These are phyloP conservation scores for Coendou prehensilis DNA, from an alignment of 2,797 vertebrate species.

Conservation along the genomic window DNA sequence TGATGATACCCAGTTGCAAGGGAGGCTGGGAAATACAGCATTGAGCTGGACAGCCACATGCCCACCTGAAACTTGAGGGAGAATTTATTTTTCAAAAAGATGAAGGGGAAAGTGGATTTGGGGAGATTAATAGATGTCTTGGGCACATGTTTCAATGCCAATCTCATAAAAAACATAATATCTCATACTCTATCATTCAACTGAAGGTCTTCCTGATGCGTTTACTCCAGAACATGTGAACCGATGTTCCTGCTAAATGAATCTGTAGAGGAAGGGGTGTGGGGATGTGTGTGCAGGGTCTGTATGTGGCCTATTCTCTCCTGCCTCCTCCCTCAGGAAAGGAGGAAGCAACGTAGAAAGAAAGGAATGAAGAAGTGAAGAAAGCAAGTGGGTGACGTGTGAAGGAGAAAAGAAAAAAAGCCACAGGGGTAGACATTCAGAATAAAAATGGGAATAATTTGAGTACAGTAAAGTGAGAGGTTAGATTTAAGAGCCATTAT, in stretches of 20 bases:
- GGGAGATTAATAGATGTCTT: not conserved
- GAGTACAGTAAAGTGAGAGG: not conserved
- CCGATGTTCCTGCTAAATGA: not conserved
- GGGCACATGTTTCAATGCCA: not conserved
- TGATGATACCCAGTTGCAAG: not conserved
- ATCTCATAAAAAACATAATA: not conserved
- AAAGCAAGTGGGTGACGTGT: not conserved
- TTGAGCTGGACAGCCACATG: not conserved
- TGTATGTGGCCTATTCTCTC: not conserved
- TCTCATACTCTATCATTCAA: not conserved
- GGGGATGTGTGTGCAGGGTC: no score
- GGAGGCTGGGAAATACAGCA: not conserved
- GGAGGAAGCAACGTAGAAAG: not conserved
- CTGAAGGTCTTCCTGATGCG: not conserved
- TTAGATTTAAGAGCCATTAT: not conserved
- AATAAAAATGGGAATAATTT: slow-evolving; percentile 25
- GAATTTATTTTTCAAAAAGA: not conserved
- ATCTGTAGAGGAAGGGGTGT: not conserved
- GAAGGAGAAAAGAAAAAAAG: not conserved
- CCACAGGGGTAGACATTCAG: not conserved
- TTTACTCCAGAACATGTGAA: not conserved
- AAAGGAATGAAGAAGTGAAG: slow-evolving; percentile 2
- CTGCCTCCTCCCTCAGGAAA: not conserved
- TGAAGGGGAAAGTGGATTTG: not conserved
- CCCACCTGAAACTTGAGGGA: not conserved